Evolutionary conservation across 2,113 vertebrate species (phyloP), one percentile per base, ranked within the genome.

Genomic region (Uropsilus gracilis): DNA sequence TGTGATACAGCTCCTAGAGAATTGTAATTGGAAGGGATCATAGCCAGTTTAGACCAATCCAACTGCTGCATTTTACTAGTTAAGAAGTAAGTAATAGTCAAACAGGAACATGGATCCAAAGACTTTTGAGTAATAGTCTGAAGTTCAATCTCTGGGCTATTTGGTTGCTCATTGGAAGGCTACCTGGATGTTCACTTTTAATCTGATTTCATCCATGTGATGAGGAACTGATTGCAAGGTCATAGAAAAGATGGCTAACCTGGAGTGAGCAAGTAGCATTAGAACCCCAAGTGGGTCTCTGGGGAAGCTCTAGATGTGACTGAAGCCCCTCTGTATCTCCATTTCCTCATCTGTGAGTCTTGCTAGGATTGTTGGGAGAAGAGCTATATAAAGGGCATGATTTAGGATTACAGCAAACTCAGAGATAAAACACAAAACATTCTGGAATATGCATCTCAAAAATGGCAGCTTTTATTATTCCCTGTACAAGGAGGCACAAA

Each of bases 71-170:
- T 69, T 83, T 87, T 57, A 66, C 48, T 84, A 30, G 32, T 37
- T 39, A 63, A 66, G 53, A 81, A 82, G 78, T 68, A 34, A 61
- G 50, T 0, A 16, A 46, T 37, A 84, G 71, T 39, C 53, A 90
- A 72, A 76, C 9, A 8, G 39, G 22, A 83, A 32, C 46, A 53
- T 16, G 64, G 80, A 34, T 59, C 64, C 46, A 32, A 46, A 39
- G 10, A 71, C 39, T 61, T 90, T 96, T 90, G 46, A 50, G 71
- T 71, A 46, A 73, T 89, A 90, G 75, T 90, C 68, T 89, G 32
- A 93, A 64, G 71, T 90, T 95, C 59, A 59, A 32, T 59, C 34
- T 81, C 71, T 75, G 88, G 63, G 14, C 22, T 61, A 8, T 78
- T 61, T 86, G 69, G 46, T 34, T 93, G 26, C 12, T 95, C 37